These are phyloP conservation scores for Tricholaema leucomelas DNA, from an alignment of 2,113 vertebrate genomes.

Conservation along the genomic window DNA sequence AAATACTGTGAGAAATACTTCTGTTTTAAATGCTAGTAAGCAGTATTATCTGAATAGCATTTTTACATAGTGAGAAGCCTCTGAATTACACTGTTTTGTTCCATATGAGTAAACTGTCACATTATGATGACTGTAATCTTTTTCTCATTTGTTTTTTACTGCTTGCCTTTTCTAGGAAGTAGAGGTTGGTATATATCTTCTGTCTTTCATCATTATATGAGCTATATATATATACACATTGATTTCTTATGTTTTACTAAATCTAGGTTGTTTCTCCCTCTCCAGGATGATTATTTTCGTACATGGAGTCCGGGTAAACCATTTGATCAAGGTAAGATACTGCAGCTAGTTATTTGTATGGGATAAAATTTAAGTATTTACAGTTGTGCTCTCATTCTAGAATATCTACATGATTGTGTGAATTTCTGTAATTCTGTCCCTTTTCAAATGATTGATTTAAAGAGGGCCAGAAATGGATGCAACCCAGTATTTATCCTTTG, in stretches of 20 bases:
- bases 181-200: slow-evolving; percentile 83
- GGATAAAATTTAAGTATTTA: background rate
- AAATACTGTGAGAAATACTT: background rate
- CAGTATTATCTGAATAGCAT: background rate
- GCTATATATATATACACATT: background rate
- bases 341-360: background rate
- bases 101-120: slow-evolving; percentile 1
- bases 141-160: slow-evolving; percentile 75
- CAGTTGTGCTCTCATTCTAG: background rate
- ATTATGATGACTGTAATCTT: slow-evolving; percentile 70
- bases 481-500: background rate
- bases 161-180: slow-evolving; percentile 84
- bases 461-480: background rate
- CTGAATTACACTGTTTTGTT: slow-evolving; percentile 29
- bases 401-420: background rate
- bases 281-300: slow-evolving; percentile 86
- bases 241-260: slow-evolving; percentile 40
- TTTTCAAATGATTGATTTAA: background rate
- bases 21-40: background rate
- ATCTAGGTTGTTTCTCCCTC: slow-evolving; percentile 56
- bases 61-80: background rate
- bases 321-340: slow-evolving; percentile 89
- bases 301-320: slow-evolving; percentile 92
- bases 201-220: slow-evolving; percentile 58
- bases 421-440: background rate